Evolutionary conservation across 2,888 invertebrate genomes (phyloP).

Genomic region (Yponomeuta cagnagella): DNA sequence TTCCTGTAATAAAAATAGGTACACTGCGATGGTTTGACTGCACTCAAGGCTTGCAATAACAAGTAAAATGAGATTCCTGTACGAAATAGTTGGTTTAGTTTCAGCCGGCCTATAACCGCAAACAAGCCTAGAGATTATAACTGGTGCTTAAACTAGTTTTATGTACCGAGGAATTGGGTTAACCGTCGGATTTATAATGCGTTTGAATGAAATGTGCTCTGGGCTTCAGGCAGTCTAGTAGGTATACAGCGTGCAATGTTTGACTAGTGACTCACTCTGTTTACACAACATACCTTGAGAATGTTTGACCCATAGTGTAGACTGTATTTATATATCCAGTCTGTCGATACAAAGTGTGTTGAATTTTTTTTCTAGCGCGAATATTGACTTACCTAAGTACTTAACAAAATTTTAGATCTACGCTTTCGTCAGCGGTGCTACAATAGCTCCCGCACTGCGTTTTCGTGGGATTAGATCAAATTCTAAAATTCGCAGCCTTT

Average conservation of each 20-base stretch:
- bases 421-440: no score
- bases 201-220: conserved; percentile 14
- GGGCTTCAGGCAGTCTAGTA: conserved; percentile 39
- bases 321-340: no score
- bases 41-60: background rate
- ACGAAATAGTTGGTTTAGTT: background rate
- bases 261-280: conserved; percentile 41
- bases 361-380: no score
- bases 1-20: background rate
- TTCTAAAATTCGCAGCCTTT: no score
- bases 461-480: no score
- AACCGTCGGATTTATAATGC: conserved; percentile 50
- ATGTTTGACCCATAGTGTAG: background rate
- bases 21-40: background rate
- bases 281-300: conserved; percentile 27
- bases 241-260: conserved; percentile 41
- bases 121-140: conserved; percentile 30
- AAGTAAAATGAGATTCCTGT: background rate
- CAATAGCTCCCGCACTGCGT: no score
- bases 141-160: conserved; percentile 36
- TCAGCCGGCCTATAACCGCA: background rate
- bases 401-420: no score
- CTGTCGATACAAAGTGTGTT: no score
- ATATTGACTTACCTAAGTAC: no score
- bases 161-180: conserved; percentile 51